These are phyloP conservation scores for Caenorhabditis virilis DNA, from an alignment of 2,888 invertebrate species.

Conservation along the genomic window DNA sequence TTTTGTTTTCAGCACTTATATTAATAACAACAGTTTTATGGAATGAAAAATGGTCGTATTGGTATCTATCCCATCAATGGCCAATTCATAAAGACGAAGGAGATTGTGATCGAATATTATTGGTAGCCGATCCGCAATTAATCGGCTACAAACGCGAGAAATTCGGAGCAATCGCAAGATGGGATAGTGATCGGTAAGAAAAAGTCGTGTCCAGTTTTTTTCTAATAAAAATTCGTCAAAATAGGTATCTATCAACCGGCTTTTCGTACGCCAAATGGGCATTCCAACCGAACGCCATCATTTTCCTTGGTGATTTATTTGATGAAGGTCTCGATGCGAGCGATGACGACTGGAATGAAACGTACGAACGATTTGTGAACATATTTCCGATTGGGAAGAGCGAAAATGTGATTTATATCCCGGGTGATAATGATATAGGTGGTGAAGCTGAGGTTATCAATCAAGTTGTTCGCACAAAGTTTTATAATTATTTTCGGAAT, in stretches of 20 bases:
- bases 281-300: slow-evolving; percentile 81
- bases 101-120: slow-evolving; percentile 56
- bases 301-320: slow-evolving; percentile 90
- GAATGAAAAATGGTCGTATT: slow-evolving; percentile 42
- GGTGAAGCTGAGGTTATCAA: slow-evolving; percentile 78
- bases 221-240: not conserved
- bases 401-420: slow-evolving; percentile 77
- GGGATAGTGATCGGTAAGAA: slow-evolving; percentile 84
- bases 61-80: slow-evolving; percentile 19
- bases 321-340: slow-evolving; percentile 80
- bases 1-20: slow-evolving; percentile 13
- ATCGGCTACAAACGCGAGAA: slow-evolving; percentile 81
- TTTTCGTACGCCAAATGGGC: slow-evolving; percentile 78
- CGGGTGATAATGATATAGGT: slow-evolving; percentile 96
- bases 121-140: slow-evolving; percentile 86
- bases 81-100: slow-evolving; percentile 14
- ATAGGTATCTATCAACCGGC: slow-evolving; percentile 78
- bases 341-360: slow-evolving; percentile 76
- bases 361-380: slow-evolving; percentile 78
- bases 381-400: slow-evolving; percentile 72
- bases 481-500: slow-evolving; percentile 23
- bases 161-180: slow-evolving; percentile 78
- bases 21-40: slow-evolving; percentile 22
- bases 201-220: not conserved
- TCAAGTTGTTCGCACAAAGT: slow-evolving; percentile 74